A percentile compares a stretch with the other conserved stretches of the same genome.
Evolutionary conservation across 2,888 invertebrate genomes (phyloP).

Genomic region (Serrognathus titanus): DNA sequence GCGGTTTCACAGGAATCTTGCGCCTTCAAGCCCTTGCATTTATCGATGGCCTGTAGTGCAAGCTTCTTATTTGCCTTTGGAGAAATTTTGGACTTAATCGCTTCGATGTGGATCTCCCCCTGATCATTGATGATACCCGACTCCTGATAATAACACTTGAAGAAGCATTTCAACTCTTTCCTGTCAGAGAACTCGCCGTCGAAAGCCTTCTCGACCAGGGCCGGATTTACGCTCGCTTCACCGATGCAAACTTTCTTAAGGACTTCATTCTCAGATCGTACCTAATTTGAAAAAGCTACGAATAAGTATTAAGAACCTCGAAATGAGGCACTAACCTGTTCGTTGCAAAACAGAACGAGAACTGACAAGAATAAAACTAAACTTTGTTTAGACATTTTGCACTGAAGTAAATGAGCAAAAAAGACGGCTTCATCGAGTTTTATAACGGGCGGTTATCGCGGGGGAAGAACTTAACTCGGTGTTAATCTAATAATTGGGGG

Average conservation of each 20-base stretch:
- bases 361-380: too few relatives aligned
- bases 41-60: conserved; percentile 37
- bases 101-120: conserved; percentile 24
- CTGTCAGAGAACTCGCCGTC: conserved; percentile 52
- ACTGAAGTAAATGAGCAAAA: too few relatives aligned
- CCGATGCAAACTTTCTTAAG: conserved; percentile 31
- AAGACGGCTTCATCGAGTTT: too few relatives aligned
- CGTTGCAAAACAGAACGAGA: too few relatives aligned
- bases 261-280: conserved; percentile 27
- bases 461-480: too few relatives aligned
- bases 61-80: conserved; percentile 18
- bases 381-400: too few relatives aligned
- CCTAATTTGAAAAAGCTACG: not conserved
- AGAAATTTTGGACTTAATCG: conserved; percentile 23
- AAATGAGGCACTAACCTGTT: too few relatives aligned
- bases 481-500: too few relatives aligned
- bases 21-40: conserved; percentile 48
- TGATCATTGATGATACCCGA: conserved; percentile 44
- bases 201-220: conserved; percentile 37
- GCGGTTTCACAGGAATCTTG: conserved; percentile 37
- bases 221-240: conserved; percentile 38
- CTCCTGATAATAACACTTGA: conserved; percentile 51
- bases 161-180: conserved; percentile 50
- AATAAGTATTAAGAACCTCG: too few relatives aligned
- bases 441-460: too few relatives aligned